A percentile compares a stretch with the other conserved stretches of the same genome.
These are phyloP conservation scores for Phenganax subtilis DNA, from an alignment of 92 coral and sea anemone genomes.

Conservation along the genomic window DNA sequence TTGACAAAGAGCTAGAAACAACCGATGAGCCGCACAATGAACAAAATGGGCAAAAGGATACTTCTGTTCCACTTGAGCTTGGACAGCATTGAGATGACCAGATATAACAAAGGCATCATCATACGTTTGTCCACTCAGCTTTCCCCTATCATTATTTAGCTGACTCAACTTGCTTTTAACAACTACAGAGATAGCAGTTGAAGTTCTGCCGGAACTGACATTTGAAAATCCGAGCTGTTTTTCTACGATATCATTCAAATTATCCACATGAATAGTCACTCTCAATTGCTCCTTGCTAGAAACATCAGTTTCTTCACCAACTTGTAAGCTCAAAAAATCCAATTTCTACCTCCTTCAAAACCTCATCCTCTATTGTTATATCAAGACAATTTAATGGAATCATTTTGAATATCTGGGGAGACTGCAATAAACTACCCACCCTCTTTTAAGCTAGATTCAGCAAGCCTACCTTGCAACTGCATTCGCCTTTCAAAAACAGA, in stretches of 20 bases:
- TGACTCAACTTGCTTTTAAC: no score
- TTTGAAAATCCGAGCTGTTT: background rate
- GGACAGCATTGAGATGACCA: no score
- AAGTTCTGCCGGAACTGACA: background rate
- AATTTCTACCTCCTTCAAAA: background rate
- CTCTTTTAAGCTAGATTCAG: background rate
- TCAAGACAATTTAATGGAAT: slow-evolving; percentile 2
- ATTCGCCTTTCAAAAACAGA: background rate
- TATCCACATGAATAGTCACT: background rate
- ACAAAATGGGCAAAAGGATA: no score
- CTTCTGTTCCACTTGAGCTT: no score
- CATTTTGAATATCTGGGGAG: slow-evolving; percentile 14
- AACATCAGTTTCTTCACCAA: slow-evolving; percentile 8
- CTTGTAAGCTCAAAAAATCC: background rate
- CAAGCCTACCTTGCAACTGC: background rate
- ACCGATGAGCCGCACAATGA: no score
- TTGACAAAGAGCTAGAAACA: no score
- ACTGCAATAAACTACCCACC: background rate
- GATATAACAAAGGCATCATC: no score
- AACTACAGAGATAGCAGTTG: no score
- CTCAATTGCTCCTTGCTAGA: background rate
- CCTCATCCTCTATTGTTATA: background rate
- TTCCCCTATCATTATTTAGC: no score
- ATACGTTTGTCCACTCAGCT: no score
- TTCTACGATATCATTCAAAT: background rate